phyloP scores from a whole-genome alignment of 2,797 vertebrate genomes.

The Melanotaenia nigrans region DNA sequence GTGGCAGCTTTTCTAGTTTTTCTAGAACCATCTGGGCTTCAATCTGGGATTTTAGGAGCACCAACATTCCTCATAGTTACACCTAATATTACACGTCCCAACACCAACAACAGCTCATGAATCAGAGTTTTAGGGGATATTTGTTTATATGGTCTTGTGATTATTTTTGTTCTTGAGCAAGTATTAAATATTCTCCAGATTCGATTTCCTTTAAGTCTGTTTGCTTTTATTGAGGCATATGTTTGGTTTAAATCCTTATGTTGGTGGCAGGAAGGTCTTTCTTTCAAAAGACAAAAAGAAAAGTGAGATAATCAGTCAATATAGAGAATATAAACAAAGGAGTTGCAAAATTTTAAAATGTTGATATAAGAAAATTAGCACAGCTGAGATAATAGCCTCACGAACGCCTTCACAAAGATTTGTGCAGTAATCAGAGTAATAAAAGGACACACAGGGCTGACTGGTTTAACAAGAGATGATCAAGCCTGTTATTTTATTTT shows the following conservation, averaged over 20 bases:
- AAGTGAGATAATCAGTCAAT: background rate
- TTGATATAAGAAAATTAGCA: background rate
- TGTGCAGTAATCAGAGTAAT: background rate
- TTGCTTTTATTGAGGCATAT: background rate
- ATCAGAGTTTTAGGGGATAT: slow-evolving; percentile 23
- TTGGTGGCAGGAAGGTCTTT: background rate
- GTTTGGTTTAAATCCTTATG: background rate
- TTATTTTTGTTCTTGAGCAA: background rate
- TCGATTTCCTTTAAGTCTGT: background rate
- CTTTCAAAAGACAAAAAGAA: background rate
- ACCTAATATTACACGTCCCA: slow-evolving; percentile 29
- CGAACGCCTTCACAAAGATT: background rate
- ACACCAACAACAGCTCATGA: slow-evolving; percentile 29
- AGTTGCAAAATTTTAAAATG: no score
- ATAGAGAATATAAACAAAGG: no score
- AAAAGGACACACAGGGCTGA: no score
- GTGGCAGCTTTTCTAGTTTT: slow-evolving; percentile 57
- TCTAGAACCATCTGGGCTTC: slow-evolving; percentile 77
- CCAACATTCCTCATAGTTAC: slow-evolving; percentile 38
- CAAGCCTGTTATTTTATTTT: no score
- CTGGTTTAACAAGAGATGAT: no score
- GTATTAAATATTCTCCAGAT: background rate
- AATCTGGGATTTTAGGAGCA: slow-evolving; percentile 62
- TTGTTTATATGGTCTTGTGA: background rate
- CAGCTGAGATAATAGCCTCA: background rate